Conservation (phyloP, 1,140 invertebrate genomes). For the Marisa cornuarietis region DNA sequence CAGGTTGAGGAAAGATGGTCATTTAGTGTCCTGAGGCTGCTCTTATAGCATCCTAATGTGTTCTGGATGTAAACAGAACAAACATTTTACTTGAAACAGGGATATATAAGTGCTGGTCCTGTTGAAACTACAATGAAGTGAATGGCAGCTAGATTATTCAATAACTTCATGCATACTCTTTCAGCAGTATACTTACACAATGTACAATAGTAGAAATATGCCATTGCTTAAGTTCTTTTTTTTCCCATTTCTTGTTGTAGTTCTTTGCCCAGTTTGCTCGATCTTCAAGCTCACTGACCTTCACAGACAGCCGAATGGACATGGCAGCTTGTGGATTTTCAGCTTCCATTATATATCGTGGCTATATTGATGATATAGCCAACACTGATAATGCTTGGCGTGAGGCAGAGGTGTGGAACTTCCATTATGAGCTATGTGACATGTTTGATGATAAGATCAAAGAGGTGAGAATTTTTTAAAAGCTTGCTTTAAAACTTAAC, state of each 20-base stretch:
- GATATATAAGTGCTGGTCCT: no score
- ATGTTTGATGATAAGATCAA: constrained; percentile 50
- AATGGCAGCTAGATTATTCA: no score
- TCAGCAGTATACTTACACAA: no score
- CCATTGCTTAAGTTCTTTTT: not conserved
- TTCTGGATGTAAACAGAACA: no score
- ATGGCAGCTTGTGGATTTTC: constrained; percentile 48
- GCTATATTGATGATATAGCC: constrained; percentile 94
- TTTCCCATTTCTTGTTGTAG: constrained; percentile 25
- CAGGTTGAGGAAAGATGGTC: no score
- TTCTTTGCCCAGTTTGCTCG: constrained; percentile 55
- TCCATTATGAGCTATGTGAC: constrained; percentile 83
- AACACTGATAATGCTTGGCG: constrained; percentile 98
- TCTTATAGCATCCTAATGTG: no score
- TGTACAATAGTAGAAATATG: no score
- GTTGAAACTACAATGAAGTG: no score
- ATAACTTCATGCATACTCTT: no score
- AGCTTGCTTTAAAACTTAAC: not conserved
- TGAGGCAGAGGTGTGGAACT: constrained; percentile 91
- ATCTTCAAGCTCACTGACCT: not conserved
- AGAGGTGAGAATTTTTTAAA: constrained; percentile 39
- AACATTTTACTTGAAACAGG: no score
- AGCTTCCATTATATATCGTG: constrained; percentile 74
- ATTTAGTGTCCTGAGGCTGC: no score
- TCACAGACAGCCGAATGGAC: constrained; percentile 23